phyloP scores from a whole-genome alignment of 2,888 invertebrate genomes.

The Xestia rhomboidea region DNA sequence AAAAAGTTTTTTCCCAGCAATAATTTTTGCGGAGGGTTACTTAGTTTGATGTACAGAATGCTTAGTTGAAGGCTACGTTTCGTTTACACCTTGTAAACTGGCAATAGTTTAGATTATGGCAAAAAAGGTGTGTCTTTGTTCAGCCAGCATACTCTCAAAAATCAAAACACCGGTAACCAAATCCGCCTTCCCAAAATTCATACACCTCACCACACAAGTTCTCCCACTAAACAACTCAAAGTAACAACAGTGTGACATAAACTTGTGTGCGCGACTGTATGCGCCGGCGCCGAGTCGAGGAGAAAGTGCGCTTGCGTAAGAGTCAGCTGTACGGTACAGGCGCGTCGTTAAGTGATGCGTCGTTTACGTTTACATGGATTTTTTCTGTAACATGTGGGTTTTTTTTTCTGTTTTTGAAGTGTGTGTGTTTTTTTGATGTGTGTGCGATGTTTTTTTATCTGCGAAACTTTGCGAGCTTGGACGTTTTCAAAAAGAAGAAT shows the following conservation, averaged over 20 bases:
- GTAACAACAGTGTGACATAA: constrained; percentile 20
- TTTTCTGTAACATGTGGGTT: constrained; percentile 33
- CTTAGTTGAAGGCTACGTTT: no score
- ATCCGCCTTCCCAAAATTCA: not conserved
- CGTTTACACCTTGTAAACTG: not conserved
- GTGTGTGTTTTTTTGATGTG: not conserved
- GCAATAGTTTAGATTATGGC: not conserved
- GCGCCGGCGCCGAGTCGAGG: constrained; percentile 71
- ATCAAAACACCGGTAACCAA: not conserved
- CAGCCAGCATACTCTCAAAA: not conserved
- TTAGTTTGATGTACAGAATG: no score
- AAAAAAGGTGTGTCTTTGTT: not conserved
- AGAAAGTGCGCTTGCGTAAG: constrained; percentile 77
- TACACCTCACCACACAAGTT: constrained; percentile 28
- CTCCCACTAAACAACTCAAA: constrained; percentile 9
- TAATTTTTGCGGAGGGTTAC: no score
- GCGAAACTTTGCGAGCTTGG: not conserved
- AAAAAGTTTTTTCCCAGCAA: no score
- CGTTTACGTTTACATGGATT: constrained; percentile 29
- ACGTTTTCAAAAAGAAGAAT: not conserved
- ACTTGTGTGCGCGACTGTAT: constrained; percentile 51
- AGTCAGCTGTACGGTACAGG: constrained; percentile 72
- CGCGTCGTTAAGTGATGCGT: constrained; percentile 46
- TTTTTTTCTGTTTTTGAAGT: constrained; percentile 11
- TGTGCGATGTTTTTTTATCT: not conserved